Percentiles rank a stretch among this genome's conserved stretches.
Conservation (phyloP, 2,797 vertebrate genomes). For the Hyperoplus immaculatus region DNA sequence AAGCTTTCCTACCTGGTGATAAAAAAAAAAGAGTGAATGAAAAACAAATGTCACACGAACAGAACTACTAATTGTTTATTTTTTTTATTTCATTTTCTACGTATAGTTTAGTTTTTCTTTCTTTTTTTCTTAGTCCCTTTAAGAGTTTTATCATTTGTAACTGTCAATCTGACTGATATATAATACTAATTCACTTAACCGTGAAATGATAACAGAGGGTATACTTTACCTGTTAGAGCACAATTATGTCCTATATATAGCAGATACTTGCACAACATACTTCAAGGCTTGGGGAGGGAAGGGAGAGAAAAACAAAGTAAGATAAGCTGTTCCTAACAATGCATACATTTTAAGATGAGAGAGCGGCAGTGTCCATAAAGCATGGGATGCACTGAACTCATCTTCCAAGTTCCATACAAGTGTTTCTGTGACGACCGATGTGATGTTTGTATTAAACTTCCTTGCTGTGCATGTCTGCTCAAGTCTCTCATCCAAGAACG, state of each 20-base stretch:
- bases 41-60: slow-evolving; percentile 80
- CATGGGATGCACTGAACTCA: slow-evolving; percentile 43
- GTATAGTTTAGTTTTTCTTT: slow-evolving; percentile 73
- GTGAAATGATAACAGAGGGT: slow-evolving; percentile 76
- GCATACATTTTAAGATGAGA: slow-evolving; percentile 50
- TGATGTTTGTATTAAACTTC: slow-evolving; percentile 2
- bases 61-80: slow-evolving; percentile 86
- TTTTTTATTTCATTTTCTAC: slow-evolving; percentile 27
- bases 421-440: slow-evolving; percentile 1
- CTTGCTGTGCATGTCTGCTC: slow-evolving; percentile 36
- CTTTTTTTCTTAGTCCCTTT: slow-evolving; percentile 81
- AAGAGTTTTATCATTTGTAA: slow-evolving; percentile 78
- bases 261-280: slow-evolving; percentile 83
- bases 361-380: slow-evolving; percentile 17
- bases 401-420: slow-evolving; percentile 36
- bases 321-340: slow-evolving; percentile 70
- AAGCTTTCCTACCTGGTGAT: slow-evolving; percentile 85
- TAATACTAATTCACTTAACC: slow-evolving; percentile 85
- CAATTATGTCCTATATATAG: slow-evolving; percentile 76
- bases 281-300: slow-evolving; percentile 79
- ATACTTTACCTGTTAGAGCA: slow-evolving; percentile 80
- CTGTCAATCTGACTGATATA: slow-evolving; percentile 81
- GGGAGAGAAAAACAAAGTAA: slow-evolving; percentile 56
- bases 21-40: slow-evolving; percentile 71
- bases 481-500: slow-evolving; percentile 45